phyloP scores from a whole-genome alignment of 2,797 vertebrate genomes.

The Malacoraja senta region DNA sequence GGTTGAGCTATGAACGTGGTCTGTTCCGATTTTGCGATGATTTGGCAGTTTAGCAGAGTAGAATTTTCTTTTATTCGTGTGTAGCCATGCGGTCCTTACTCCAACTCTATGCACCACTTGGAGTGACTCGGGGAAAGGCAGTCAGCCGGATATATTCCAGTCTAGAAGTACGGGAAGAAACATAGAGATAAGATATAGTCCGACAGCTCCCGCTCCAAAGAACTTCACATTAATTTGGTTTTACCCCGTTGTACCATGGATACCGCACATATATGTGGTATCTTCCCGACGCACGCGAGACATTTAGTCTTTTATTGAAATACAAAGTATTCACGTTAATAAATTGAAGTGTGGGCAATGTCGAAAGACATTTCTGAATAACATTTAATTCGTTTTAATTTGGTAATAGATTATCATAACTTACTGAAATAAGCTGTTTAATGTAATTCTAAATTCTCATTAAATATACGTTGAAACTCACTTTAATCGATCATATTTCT shows the following conservation, averaged over 20 bases:
- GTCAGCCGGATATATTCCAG: neutral
- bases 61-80: constrained; percentile 80
- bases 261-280: neutral
- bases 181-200: neutral
- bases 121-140: constrained; percentile 54
- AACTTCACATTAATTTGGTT: no score
- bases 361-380: neutral
- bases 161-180: neutral
- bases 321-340: neutral
- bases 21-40: constrained; percentile 69
- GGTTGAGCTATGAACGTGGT: constrained; percentile 51
- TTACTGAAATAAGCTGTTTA: neutral
- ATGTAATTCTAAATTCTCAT: neutral
- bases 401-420: neutral
- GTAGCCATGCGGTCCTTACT: constrained; percentile 90
- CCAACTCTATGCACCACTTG: constrained; percentile 61
- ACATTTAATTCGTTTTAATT: neutral
- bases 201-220: neutral
- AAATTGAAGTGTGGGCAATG: neutral
- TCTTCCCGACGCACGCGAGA: neutral
- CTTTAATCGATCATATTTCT: neutral
- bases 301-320: neutral
- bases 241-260: neutral
- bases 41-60: constrained; percentile 90
- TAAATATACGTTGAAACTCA: neutral